phyloP scores from a whole-genome alignment of 2,113 vertebrate genomes.

The Vulpes lagopus region DNA sequence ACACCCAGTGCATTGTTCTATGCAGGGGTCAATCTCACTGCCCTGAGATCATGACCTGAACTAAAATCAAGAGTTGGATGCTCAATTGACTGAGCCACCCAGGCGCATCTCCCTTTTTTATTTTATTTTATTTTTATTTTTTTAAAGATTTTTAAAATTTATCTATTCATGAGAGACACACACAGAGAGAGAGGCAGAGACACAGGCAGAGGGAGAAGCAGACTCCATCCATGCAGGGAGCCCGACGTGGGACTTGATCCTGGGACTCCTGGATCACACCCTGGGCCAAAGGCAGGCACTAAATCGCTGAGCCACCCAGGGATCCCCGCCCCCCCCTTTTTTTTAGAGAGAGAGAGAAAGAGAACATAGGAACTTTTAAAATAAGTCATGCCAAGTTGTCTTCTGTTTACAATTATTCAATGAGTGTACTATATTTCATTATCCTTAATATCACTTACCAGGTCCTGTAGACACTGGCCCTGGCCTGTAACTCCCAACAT shows the following conservation, averaged over 20 bases:
- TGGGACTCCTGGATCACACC: no score
- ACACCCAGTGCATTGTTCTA: neutral
- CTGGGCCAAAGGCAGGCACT: no score
- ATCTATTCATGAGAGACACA: no score
- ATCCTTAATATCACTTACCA: neutral
- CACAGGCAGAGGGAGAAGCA: no score
- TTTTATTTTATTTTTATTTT: no score
- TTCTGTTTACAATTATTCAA: neutral
- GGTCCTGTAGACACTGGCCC: rapidly evolving
- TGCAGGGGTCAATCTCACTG: neutral
- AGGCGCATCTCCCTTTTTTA: neutral
- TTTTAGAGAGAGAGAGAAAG: neutral
- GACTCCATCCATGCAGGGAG: no score
- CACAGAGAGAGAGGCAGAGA: no score
- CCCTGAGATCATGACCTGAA: neutral
- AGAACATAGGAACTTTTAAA: neutral
- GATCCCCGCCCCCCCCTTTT: neutral
- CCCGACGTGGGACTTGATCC: no score
- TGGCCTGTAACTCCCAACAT: neutral
- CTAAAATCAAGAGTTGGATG: neutral
- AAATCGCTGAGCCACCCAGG: neutral
- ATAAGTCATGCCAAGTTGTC: neutral
- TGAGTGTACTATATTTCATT: no score
- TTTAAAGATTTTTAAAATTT: no score
- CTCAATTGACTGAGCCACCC: neutral